Evolutionary conservation across 2,113 vertebrate genomes (phyloP).

Genomic region (Ivindomyrus marchei): DNA sequence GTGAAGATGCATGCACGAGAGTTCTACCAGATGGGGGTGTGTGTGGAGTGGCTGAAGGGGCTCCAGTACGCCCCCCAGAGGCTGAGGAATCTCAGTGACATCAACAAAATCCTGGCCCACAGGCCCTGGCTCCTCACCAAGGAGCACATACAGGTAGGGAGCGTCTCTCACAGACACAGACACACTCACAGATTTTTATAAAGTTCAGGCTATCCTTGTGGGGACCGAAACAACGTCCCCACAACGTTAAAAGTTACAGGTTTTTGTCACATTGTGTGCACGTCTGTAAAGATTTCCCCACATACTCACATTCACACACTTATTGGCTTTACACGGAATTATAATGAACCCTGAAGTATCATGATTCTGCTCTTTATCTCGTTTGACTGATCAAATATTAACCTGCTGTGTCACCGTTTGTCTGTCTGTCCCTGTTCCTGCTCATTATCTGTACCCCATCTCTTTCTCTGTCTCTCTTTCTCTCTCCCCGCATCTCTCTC

Average conservation of each 20-base stretch:
- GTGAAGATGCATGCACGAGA: slow-evolving; percentile 78
- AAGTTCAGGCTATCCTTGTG: neutral
- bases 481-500: too few relatives aligned
- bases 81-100: slow-evolving; percentile 76
- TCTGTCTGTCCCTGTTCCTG: neutral
- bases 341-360: neutral
- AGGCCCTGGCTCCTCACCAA: slow-evolving; percentile 76
- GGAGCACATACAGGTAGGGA: slow-evolving; percentile 74
- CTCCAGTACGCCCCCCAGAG: slow-evolving; percentile 72
- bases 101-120: slow-evolving; percentile 78
- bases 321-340: neutral
- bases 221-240: neutral
- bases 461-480: neutral
- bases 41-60: slow-evolving; percentile 71
- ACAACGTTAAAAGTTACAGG: neutral
- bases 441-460: neutral
- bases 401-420: neutral
- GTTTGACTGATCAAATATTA: neutral
- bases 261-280: neutral
- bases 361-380: neutral
- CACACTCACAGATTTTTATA: neutral
- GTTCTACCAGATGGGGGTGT: slow-evolving; percentile 74
- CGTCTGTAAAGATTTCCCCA: neutral
- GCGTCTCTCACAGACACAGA: neutral
- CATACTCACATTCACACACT: neutral